Percentiles rank a stretch among this genome's conserved stretches.
These are phyloP conservation scores for Hypolimnas misippus DNA, from an alignment of 2,888 invertebrate genomes.

Conservation along the genomic window DNA sequence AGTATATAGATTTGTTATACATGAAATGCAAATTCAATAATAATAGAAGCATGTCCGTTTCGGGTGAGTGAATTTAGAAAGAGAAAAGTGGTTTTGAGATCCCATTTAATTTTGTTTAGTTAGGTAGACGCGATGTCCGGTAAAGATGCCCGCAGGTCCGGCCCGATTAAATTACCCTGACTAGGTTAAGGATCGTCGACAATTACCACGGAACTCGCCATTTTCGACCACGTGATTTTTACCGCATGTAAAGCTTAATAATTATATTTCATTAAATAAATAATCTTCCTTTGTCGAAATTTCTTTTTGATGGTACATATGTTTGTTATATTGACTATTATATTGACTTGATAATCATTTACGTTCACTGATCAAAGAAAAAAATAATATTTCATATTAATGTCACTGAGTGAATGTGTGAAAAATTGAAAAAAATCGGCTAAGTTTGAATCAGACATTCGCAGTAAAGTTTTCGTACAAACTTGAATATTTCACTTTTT, in stretches of 20 bases:
- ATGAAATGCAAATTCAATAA: background rate
- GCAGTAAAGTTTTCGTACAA: too few relatives aligned
- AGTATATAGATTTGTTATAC: too few relatives aligned
- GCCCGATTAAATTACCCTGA: conserved; percentile 61
- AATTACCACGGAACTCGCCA: conserved; percentile 54
- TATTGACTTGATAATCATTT: too few relatives aligned
- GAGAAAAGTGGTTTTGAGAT: conserved; percentile 3
- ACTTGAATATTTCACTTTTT: too few relatives aligned
- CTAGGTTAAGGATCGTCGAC: conserved; percentile 54
- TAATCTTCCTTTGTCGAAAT: too few relatives aligned
- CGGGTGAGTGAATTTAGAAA: background rate
- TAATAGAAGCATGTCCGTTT: background rate
- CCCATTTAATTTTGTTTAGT: conserved; percentile 29
- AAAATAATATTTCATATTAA: too few relatives aligned
- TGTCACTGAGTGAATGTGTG: too few relatives aligned
- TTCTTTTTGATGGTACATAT: too few relatives aligned
- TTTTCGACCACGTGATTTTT: conserved; percentile 48
- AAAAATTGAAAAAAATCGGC: too few relatives aligned
- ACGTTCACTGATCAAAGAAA: too few relatives aligned
- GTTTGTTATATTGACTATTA: too few relatives aligned
- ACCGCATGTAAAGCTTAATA: conserved; percentile 14
- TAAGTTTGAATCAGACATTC: too few relatives aligned
- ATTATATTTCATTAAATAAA: background rate
- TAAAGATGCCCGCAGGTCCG: conserved; percentile 37
- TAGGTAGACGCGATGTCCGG: conserved; percentile 28